Conservation (phyloP, 2,797 vertebrate species). For the Hybognathus amarus region DNA sequence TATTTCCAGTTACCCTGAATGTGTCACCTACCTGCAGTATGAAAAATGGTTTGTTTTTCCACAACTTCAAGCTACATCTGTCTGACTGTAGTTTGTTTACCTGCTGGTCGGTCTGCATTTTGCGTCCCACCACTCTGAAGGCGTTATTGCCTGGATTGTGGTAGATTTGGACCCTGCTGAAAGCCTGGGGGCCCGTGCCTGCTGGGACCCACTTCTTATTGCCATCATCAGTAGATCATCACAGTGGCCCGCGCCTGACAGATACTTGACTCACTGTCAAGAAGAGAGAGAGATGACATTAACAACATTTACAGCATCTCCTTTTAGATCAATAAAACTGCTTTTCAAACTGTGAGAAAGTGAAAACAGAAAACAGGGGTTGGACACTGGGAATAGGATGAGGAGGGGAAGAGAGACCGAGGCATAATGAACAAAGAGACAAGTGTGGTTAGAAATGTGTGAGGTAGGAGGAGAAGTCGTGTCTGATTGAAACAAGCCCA, state of each 20-base stretch:
- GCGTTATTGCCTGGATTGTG: slow-evolving; percentile 84
- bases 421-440: slow-evolving; percentile 22
- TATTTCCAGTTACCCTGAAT: neutral
- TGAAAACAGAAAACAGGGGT: neutral
- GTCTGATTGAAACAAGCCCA: slow-evolving; percentile 63
- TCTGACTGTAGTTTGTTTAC: slow-evolving; percentile 65
- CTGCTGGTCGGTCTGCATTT: slow-evolving; percentile 92
- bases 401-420: slow-evolving; percentile 21
- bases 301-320: neutral
- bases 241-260: slow-evolving; percentile 91
- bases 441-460: slow-evolving; percentile 22
- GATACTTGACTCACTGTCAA: slow-evolving; percentile 84
- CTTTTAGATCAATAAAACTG: neutral
- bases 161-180: slow-evolving; percentile 93
- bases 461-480: slow-evolving; percentile 44
- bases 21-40: neutral
- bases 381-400: neutral
- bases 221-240: slow-evolving; percentile 90
- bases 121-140: slow-evolving; percentile 91
- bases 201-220: slow-evolving; percentile 91
- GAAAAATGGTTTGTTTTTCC: neutral
- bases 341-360: neutral
- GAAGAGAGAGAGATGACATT: neutral
- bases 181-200: slow-evolving; percentile 80
- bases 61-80: neutral